These are phyloP conservation scores for Hyles lineata DNA, from an alignment of 2,888 invertebrate species.

Conservation along the genomic window DNA sequence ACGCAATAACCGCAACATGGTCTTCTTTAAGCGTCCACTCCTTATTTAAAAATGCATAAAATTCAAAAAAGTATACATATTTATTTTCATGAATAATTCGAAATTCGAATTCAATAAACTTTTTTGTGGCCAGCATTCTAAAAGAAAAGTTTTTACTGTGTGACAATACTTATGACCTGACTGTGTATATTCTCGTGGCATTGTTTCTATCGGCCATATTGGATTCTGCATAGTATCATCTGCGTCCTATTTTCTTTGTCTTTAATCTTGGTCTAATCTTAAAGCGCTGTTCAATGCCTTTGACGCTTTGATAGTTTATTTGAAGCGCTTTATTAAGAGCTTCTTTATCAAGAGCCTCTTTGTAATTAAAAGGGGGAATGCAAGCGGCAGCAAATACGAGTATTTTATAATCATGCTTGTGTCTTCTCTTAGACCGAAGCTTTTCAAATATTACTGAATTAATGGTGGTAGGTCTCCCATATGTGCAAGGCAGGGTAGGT, in stretches of 20 bases:
- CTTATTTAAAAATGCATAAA: no score
- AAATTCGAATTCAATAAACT: no score
- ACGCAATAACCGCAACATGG: no score
- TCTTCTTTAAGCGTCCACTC: no score
- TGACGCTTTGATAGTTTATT: constrained; percentile 15
- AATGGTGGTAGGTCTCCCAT: no score
- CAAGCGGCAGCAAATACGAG: constrained; percentile 14
- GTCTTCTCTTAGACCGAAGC: neutral
- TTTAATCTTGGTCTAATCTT: constrained; percentile 18
- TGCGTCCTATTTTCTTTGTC: constrained; percentile 7
- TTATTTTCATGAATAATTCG: no score
- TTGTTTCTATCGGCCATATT: neutral
- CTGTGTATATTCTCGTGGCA: neutral
- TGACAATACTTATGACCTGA: no score
- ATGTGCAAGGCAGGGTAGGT: no score
- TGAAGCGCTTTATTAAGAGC: constrained; percentile 9
- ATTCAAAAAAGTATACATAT: no score
- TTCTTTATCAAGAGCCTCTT: constrained; percentile 16
- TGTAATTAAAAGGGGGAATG: neutral
- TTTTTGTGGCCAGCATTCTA: no score
- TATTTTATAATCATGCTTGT: neutral
- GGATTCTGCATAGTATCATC: neutral
- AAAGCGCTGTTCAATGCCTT: constrained; percentile 12
- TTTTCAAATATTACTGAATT: neutral
- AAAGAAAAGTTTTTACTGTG: no score